phyloP scores from a whole-genome alignment of 2,797 vertebrate genomes.

The Anabacerthia variegaticeps region DNA sequence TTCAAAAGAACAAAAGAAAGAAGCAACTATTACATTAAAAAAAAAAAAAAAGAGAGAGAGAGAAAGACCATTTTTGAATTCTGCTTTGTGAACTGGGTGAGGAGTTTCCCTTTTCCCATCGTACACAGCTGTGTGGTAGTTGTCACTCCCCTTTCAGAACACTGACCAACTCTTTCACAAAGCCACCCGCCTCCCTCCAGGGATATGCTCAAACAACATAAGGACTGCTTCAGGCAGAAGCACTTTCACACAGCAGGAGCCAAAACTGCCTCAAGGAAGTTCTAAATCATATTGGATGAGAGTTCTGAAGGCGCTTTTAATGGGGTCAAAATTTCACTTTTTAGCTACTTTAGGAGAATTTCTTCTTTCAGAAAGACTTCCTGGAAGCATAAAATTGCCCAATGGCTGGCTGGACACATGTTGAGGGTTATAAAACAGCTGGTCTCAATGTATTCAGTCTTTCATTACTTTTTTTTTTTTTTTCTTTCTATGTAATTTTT shows the following conservation, averaged over 20 bases:
- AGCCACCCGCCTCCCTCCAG: background rate
- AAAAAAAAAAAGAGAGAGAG: background rate
- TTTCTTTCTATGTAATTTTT: background rate
- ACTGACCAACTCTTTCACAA: background rate
- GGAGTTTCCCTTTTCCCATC: background rate
- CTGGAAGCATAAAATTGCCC: background rate
- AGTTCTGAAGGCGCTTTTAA: background rate
- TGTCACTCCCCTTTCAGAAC: background rate
- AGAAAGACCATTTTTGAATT: background rate
- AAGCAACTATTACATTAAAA: background rate
- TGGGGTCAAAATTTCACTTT: background rate
- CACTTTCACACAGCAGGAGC: slow-evolving; percentile 32
- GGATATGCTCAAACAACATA: background rate
- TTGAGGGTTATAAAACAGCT: background rate
- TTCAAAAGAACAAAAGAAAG: background rate
- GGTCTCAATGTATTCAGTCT: background rate
- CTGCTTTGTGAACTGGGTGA: background rate
- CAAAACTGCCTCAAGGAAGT: slow-evolving; percentile 23
- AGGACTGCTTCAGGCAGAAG: slow-evolving; percentile 7
- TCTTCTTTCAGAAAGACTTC: background rate
- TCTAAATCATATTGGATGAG: background rate
- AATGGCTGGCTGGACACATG: background rate
- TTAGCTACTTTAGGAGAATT: background rate
- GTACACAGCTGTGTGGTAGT: background rate
- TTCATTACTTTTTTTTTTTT: background rate